A percentile compares a stretch with the other conserved stretches of the same genome.
phyloP scores from a whole-genome alignment of 2,888 invertebrate genomes.

The Caenorhabditis sp. region DNA sequence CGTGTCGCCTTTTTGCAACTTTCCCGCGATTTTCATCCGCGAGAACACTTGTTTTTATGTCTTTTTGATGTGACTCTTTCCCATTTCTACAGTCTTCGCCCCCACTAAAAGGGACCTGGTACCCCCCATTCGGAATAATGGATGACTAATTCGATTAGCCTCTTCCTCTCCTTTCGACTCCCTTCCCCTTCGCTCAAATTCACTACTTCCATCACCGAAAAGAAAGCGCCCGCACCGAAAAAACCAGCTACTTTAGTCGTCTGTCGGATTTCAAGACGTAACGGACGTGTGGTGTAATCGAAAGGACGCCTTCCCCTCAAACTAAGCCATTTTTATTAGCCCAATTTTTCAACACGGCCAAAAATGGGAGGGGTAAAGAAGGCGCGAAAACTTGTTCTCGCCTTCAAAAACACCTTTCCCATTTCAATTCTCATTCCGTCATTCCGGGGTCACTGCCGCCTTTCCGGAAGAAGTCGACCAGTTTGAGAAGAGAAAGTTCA shows the following conservation, averaged over 20 bases:
- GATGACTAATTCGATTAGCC: slow-evolving; percentile 45
- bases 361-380: too few species aligned
- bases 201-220: too few species aligned
- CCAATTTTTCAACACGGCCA: slow-evolving; percentile 32
- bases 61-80: neutral
- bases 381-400: slow-evolving; percentile 34
- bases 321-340: slow-evolving; percentile 35
- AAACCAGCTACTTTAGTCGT: slow-evolving; percentile 8
- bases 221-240: slow-evolving; percentile 14
- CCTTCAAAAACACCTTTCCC: too few species aligned
- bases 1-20: slow-evolving; percentile 19
- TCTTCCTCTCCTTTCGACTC: slow-evolving; percentile 15
- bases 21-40: slow-evolving; percentile 21
- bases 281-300: slow-evolving; percentile 1
- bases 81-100: too few species aligned
- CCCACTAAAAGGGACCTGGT: too few species aligned
- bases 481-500: too few species aligned
- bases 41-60: neutral
- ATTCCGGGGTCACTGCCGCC: too few species aligned
- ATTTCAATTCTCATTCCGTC: too few species aligned
- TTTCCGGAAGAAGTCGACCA: too few species aligned
- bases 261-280: slow-evolving; percentile 35
- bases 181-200: too few species aligned
- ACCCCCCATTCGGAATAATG: slow-evolving; percentile 38
- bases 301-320: too few species aligned